These are phyloP conservation scores for Mellivora capensis DNA, from an alignment of 2,113 vertebrate genomes.

Conservation along the genomic window DNA sequence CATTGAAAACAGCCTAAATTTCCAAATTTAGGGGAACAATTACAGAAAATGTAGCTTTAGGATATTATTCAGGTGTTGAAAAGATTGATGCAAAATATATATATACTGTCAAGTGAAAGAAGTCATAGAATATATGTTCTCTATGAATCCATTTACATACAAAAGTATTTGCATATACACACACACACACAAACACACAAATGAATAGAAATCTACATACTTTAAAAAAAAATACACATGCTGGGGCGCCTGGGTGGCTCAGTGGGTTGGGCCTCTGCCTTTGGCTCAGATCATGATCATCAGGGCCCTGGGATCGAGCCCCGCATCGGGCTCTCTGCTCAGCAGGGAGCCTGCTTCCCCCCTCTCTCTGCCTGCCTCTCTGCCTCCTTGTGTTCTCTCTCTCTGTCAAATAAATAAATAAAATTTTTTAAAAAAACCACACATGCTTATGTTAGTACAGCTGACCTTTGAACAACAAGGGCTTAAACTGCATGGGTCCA, in stretches of 20 bases:
- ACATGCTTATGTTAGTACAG: not conserved
- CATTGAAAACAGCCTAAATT: not conserved
- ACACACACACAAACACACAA: not conserved
- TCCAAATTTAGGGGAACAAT: not conserved
- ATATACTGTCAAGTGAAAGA: not conserved
- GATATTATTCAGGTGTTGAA: not conserved
- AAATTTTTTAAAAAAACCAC: not conserved
- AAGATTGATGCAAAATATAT: not conserved
- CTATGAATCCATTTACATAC: not conserved
- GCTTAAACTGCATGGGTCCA: not conserved
- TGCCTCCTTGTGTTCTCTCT: too few species aligned
- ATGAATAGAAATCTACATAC: not conserved
- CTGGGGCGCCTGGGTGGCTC: too few species aligned
- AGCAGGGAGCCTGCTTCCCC: too few species aligned
- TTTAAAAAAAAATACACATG: not conserved
- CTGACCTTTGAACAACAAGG: not conserved
- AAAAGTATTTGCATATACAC: not conserved
- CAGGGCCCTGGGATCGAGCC: too few species aligned
- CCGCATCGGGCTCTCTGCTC: too few species aligned
- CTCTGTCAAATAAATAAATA: too few species aligned
- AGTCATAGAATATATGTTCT: not conserved
- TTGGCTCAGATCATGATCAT: too few species aligned
- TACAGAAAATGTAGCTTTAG: not conserved
- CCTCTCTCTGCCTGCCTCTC: too few species aligned
- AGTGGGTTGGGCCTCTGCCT: too few species aligned